phyloP scores from a whole-genome alignment of 2,797 vertebrate species.

The Threskiornis aethiopicus region DNA sequence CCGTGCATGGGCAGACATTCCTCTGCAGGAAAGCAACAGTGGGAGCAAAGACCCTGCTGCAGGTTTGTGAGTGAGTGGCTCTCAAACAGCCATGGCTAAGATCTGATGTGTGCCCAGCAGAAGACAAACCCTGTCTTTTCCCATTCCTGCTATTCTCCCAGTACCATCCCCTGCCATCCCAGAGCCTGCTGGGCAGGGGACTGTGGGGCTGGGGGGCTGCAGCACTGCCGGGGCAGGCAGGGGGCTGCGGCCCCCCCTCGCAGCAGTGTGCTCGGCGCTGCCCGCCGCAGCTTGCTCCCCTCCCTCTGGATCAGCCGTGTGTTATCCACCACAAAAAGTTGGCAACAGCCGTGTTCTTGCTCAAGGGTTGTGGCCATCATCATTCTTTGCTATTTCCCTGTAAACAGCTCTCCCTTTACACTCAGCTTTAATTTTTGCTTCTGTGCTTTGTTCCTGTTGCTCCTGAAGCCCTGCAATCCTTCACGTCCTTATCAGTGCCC shows the following conservation, averaged over 20 bases:
- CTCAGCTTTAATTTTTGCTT: background rate
- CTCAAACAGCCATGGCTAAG: accelerated
- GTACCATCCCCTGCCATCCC: background rate
- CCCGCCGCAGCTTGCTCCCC: background rate
- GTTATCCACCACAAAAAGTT: accelerated
- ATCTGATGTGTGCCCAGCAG: background rate
- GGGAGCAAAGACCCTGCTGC: background rate
- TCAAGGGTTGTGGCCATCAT: background rate
- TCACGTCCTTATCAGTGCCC: accelerated
- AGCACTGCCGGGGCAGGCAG: too few relatives aligned
- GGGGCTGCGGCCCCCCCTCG: accelerated
- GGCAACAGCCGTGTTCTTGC: background rate
- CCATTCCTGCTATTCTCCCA: background rate
- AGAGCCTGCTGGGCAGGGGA: background rate
- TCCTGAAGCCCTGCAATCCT: background rate
- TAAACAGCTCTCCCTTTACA: background rate
- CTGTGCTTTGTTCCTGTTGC: background rate
- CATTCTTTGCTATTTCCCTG: background rate
- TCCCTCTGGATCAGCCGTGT: background rate
- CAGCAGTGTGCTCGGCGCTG: background rate
- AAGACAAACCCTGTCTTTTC: background rate
- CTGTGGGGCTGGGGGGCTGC: accelerated
- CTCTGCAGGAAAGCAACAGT: background rate
- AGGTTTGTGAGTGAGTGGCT: background rate
- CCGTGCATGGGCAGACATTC: background rate